These are phyloP conservation scores for Bolborhynchus lineola DNA, from an alignment of 2,113 vertebrate species.

Conservation along the genomic window DNA sequence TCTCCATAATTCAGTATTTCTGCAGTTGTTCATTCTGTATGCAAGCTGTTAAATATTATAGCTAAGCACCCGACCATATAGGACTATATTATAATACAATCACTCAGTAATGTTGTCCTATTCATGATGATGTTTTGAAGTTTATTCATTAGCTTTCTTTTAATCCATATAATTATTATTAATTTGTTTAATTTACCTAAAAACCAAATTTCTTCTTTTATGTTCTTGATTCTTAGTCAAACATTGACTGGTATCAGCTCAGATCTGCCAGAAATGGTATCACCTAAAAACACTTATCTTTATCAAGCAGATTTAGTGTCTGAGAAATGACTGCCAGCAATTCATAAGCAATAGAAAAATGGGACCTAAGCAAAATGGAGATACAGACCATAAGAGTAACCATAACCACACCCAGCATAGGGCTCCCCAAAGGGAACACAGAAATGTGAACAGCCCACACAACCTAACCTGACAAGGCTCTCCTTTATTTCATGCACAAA, in stretches of 20 bases:
- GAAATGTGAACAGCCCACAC: neutral
- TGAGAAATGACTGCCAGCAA: neutral
- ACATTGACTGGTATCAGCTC: neutral
- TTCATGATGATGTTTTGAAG: neutral
- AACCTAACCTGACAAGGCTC: neutral
- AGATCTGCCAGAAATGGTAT: neutral
- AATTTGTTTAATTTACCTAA: neutral
- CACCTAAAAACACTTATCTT: neutral
- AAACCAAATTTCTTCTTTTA: neutral
- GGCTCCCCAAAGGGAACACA: neutral
- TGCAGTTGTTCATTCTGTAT: neutral
- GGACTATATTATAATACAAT: neutral
- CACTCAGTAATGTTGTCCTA: neutral
- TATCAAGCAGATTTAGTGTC: neutral
- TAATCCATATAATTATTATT: neutral
- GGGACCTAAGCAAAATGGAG: conserved; percentile 3
- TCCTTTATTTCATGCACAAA: neutral
- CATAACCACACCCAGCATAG: neutral
- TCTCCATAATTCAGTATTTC: neutral
- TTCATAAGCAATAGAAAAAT: neutral
- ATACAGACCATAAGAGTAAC: neutral
- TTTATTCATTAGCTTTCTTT: neutral
- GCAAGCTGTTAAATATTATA: neutral
- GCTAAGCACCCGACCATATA: neutral
- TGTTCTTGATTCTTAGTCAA: neutral